Conservation (phyloP, 2,797 vertebrate genomes). For the Argyrosomus regius region DNA sequence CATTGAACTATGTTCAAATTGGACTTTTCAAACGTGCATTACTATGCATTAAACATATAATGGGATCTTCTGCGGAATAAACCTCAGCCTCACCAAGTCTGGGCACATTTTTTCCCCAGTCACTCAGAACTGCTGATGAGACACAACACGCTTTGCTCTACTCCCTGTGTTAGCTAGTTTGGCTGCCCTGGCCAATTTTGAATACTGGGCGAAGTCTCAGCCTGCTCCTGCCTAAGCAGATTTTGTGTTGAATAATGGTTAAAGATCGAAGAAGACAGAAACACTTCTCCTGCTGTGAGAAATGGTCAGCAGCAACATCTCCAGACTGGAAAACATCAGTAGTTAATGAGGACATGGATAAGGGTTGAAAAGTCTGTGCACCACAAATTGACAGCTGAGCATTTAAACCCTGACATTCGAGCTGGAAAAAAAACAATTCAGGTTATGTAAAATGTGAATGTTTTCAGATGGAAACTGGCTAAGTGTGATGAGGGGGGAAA, state of each 20-base stretch:
- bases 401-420: conserved; percentile 23
- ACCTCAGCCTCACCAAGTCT: conserved; percentile 29
- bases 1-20: conserved; percentile 12
- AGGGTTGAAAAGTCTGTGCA: conserved; percentile 16
- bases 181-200: conserved; percentile 60
- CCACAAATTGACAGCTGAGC: conserved; percentile 38
- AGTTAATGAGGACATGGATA: conserved; percentile 46
- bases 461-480: conserved; percentile 8
- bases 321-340: conserved; percentile 30
- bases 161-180: conserved; percentile 46
- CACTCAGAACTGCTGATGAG: conserved; percentile 74
- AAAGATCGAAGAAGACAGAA: conserved; percentile 45
- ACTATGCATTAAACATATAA: conserved; percentile 55
- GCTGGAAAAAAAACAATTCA: conserved; percentile 11
- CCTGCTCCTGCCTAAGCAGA: conserved; percentile 61
- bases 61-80: conserved; percentile 35
- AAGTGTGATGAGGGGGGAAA: conserved; percentile 16
- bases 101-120: conserved; percentile 39
- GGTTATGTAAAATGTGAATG: conserved; percentile 5
- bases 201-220: conserved; percentile 49
- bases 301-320: conserved; percentile 48
- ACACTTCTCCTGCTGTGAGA: conserved; percentile 42
- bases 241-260: conserved; percentile 63
- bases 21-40: conserved; percentile 45
- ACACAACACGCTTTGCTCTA: conserved; percentile 52